These are phyloP conservation scores for Saguinus imperator DNA, from an alignment of 2,113 vertebrate species.

Conservation along the genomic window DNA sequence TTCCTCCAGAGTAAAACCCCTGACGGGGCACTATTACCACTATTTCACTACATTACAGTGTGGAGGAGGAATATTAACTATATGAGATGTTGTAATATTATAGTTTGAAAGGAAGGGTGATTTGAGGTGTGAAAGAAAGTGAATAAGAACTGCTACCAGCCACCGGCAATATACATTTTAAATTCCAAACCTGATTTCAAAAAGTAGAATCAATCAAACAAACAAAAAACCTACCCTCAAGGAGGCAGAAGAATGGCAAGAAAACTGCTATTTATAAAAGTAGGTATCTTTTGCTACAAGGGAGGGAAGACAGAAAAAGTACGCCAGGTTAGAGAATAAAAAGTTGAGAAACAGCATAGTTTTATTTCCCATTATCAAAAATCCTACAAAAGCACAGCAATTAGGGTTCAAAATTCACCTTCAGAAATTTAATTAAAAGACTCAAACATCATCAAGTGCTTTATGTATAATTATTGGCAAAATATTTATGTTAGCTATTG, in stretches of 20 bases:
- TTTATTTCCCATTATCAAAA: constrained; percentile 34
- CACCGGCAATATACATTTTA: not conserved
- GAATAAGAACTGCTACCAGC: not conserved
- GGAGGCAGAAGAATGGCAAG: not conserved
- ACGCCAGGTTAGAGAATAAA: not conserved
- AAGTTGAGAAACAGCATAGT: not conserved
- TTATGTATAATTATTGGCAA: not conserved
- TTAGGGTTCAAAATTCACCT: constrained; percentile 24
- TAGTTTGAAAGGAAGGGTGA: not conserved
- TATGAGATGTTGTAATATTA: not conserved
- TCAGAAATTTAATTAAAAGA: constrained; percentile 33
- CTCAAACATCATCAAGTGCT: not conserved
- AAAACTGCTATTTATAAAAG: not conserved
- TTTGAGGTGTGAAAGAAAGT: not conserved
- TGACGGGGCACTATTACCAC: not conserved
- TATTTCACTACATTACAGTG: rapidly evolving
- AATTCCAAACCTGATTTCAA: constrained; percentile 16
- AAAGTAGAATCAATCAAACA: not conserved
- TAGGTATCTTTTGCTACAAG: not conserved
- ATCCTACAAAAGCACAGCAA: not conserved
- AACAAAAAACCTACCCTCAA: not conserved
- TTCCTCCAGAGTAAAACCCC: not conserved
- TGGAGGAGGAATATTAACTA: not conserved
- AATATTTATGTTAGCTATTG: not conserved
- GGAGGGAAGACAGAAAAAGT: not conserved